phyloP scores from a whole-genome alignment of 1,140 invertebrate species.

The Brevipalpus yothersi region DNA sequence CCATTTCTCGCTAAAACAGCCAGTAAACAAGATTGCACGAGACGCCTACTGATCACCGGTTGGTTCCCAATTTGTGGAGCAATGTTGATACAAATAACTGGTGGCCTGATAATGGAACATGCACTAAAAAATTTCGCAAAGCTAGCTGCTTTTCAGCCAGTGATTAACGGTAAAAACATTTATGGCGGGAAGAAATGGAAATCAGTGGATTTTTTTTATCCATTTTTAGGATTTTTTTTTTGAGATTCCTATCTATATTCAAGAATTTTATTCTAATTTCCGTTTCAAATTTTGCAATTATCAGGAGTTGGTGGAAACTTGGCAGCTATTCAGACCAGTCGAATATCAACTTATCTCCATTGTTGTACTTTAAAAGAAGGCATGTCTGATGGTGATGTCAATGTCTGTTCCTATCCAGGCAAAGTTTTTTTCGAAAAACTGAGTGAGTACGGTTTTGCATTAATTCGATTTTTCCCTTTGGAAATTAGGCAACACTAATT shows the following conservation, averaged over 20 bases:
- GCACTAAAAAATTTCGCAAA: constrained; percentile 18
- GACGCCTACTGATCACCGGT: constrained; percentile 1
- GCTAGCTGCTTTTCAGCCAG: constrained; percentile 24
- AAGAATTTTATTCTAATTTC: no score
- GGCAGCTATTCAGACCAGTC: constrained; percentile 31
- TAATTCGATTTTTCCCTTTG: neutral
- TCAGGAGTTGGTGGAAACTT: constrained; percentile 17
- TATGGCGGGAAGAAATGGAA: no score
- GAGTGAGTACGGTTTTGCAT: neutral
- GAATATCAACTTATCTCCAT: constrained; percentile 16
- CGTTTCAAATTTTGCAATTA: constrained; percentile 14
- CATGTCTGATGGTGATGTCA: neutral
- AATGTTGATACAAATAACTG: constrained; percentile 9
- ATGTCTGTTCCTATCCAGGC: neutral
- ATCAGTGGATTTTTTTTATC: no score
- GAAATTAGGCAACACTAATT: neutral
- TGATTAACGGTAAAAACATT: constrained; percentile 14
- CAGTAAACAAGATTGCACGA: constrained; percentile 36
- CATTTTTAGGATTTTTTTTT: no score
- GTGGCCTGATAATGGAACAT: constrained; percentile 17
- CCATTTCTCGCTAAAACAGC: constrained; percentile 51
- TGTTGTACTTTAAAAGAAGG: constrained; percentile 19
- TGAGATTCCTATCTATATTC: no score
- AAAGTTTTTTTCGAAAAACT: neutral
- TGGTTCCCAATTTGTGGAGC: constrained; percentile 6